phyloP scores from a whole-genome alignment of 2,797 vertebrate species.

The Loriculus beryllinus region DNA sequence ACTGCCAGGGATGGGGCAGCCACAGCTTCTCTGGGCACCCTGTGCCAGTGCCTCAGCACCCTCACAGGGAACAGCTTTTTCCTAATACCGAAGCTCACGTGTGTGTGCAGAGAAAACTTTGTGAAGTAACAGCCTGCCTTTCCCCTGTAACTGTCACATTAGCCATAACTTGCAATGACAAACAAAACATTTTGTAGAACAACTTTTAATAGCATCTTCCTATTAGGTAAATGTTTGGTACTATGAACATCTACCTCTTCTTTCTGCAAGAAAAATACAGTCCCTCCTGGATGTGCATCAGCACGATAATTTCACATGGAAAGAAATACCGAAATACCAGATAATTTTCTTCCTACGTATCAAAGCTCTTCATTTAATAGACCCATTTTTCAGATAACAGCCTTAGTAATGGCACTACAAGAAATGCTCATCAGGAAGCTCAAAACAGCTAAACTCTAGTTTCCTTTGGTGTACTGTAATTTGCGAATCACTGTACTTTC shows the following conservation, averaged over 20 bases:
- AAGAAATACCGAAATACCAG: not conserved
- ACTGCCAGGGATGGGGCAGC: not conserved
- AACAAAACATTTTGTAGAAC: not conserved
- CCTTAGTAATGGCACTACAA: not conserved
- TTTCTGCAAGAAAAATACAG: not conserved
- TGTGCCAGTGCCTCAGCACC: not conserved
- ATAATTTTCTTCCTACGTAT: slow-evolving; percentile 18
- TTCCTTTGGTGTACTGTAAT: not conserved
- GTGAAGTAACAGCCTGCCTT: not conserved
- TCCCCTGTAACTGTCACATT: no score
- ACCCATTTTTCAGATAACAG: slow-evolving; percentile 34
- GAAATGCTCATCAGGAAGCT: slow-evolving; percentile 14
- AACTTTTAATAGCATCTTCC: not conserved
- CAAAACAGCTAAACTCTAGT: not conserved
- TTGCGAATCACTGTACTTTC: not conserved
- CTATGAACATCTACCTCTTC: not conserved
- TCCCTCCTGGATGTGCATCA: not conserved
- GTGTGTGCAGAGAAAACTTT: not conserved
- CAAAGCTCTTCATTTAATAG: slow-evolving; percentile 37
- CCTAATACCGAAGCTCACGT: not conserved
- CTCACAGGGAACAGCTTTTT: not conserved
- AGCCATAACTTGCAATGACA: fast-evolving
- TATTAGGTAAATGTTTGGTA: not conserved
- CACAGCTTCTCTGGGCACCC: not conserved
- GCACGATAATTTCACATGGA: not conserved